Base-by-base conservation (phyloP, 2,113 vertebrate species). In the Sarotherodon lohbergeri region DNA sequence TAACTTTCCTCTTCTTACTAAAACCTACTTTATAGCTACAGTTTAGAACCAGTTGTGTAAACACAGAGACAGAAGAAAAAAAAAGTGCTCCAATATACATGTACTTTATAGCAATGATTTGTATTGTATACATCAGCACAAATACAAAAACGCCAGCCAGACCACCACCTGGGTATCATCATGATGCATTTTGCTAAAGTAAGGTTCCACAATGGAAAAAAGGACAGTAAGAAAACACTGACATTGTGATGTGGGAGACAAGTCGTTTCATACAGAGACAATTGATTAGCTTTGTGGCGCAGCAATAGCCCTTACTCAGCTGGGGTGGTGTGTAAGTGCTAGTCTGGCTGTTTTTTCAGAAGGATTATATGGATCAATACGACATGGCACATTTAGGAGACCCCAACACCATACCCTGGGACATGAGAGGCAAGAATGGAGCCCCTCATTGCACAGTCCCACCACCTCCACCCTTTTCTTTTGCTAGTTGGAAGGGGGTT, bases 331-430 rank as follows among this genome's bases (percentile, higher is more conserved):
- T 88, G 89, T 90, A 93, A 94, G 82, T 96, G 96, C 95, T 94
- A 91, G 93, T 90, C 90, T 95, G 90, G 96, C 95, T 92, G 82
- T 96, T 92, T 88, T 90, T 90, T 86, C 85, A 86, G 55, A 93
- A 86, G 82, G 93, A 94, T 94, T 91, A 88, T 93, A 91, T 91
- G 93, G 96, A 97, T 96, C 96, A 94, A 96, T 96, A 96, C 56
- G 86, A 95, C 95, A 96, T 92, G 93, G 92, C 94, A 94, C 91
- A 93, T 93, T 91, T 94, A 94, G 91, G 90, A 90, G 68, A 82
- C 89, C 93, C 93, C 91, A 92, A 86, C 94, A 95, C 94, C 88
- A 93, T 92, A 93, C 94, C 86, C 36, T 84, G 84, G 93, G 84
- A 92, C 88, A 50, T 82, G 1, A 84, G 81, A 93, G 92, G 68